phyloP scores from a whole-genome alignment of 2,888 invertebrate species.

The Sympetrum striolatum region DNA sequence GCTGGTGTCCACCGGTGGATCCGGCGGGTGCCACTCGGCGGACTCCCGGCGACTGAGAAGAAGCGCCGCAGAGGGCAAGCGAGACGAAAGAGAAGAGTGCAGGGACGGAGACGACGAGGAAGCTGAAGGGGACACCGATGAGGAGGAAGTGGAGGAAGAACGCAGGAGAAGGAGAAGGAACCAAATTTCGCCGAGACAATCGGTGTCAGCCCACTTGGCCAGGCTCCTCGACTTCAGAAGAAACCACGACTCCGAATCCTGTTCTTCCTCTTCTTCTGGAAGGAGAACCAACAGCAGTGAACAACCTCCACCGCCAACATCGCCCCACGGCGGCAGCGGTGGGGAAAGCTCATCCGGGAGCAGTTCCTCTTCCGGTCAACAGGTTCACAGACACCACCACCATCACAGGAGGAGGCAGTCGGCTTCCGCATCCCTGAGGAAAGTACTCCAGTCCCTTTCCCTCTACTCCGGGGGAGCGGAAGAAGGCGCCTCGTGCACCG shows the following conservation, averaged over 20 bases:
- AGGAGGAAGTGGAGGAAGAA: slow-evolving; percentile 52
- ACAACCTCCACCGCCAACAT: background rate
- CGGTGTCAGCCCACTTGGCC: slow-evolving; percentile 11
- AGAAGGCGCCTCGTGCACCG: slow-evolving; percentile 48
- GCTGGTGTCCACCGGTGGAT: background rate
- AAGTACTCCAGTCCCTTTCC: slow-evolving; percentile 66
- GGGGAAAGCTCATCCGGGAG: slow-evolving; percentile 51
- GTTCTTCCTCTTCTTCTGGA: background rate
- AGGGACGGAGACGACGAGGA: slow-evolving; percentile 51
- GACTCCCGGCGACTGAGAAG: background rate
- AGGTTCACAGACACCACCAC: background rate
- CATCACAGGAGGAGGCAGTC: slow-evolving; percentile 59
- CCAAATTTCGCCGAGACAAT: background rate
- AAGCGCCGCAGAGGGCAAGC: slow-evolving; percentile 24
- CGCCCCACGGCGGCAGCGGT: slow-evolving; percentile 19
- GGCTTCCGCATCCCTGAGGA: slow-evolving; percentile 56
- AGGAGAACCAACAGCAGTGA: background rate
- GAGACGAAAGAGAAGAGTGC: slow-evolving; percentile 51
- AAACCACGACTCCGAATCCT: background rate
- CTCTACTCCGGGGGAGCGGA: slow-evolving; percentile 69
- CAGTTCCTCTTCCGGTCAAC: background rate
- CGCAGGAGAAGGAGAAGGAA: background rate
- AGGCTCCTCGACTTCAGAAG: slow-evolving; percentile 20
- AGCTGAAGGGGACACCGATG: slow-evolving; percentile 58
- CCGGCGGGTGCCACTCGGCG: background rate